Percentiles rank a stretch among this genome's conserved stretches.
phyloP scores from a whole-genome alignment of 2,797 vertebrate species.

The Pangasius djambal region DNA sequence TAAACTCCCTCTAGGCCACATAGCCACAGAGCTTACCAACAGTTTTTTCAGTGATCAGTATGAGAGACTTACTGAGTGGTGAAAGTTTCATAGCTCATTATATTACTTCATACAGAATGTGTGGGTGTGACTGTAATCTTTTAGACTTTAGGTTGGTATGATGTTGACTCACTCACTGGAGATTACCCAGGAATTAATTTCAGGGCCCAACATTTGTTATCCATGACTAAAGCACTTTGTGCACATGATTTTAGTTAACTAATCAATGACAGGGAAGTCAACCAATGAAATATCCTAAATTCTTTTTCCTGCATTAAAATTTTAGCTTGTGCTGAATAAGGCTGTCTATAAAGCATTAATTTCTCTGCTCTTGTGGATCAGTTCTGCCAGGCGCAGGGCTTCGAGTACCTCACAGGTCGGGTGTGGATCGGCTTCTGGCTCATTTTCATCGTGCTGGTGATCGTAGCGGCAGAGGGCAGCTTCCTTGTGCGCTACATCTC shows the following conservation, averaged over 20 bases:
- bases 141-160: constrained; percentile 10
- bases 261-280: neutral
- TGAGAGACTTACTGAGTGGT: neutral
- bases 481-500: constrained; percentile 97
- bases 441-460: constrained; percentile 90
- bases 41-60: neutral
- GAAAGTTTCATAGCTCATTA: constrained; percentile 35
- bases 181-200: neutral
- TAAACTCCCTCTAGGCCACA: constrained; percentile 61
- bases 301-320: neutral
- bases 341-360: neutral
- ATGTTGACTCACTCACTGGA: constrained; percentile 19
- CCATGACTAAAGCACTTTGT: neutral
- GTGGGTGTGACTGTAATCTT: constrained; percentile 5
- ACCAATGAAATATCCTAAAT: neutral
- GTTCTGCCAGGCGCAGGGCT: constrained; percentile 91
- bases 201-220: constrained; percentile 9
- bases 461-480: constrained; percentile 94
- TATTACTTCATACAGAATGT: constrained; percentile 17
- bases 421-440: constrained; percentile 99
- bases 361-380: constrained; percentile 59
- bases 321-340: neutral
- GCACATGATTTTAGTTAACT: neutral
- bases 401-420: constrained; percentile 93
- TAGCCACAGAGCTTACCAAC: neutral